These are phyloP conservation scores for Cheilosia impressa DNA, from an alignment of 2,888 invertebrate species.

Conservation along the genomic window DNA sequence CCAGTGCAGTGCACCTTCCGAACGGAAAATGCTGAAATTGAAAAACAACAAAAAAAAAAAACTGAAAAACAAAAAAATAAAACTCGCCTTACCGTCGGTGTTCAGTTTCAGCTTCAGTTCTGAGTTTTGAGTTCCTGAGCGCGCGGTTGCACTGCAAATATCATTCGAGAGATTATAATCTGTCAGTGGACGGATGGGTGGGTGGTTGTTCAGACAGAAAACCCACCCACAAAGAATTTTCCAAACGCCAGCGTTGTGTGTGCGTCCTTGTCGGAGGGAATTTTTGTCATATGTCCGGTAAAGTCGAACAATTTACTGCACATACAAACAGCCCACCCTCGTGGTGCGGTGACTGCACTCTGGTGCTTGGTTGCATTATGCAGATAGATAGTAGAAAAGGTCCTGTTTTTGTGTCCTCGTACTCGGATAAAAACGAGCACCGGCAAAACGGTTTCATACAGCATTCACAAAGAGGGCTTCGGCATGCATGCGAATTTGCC, in stretches of 20 bases:
- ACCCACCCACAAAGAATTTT: constrained; percentile 28
- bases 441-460: constrained; percentile 47
- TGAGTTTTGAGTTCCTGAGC: constrained; percentile 29
- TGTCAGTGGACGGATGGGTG: constrained; percentile 35
- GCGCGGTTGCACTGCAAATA: constrained; percentile 63
- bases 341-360: constrained; percentile 5
- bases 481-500: constrained; percentile 54
- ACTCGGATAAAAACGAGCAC: constrained; percentile 66
- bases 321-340: constrained; percentile 16
- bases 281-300: constrained; percentile 70
- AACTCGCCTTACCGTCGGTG: background rate
- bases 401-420: constrained; percentile 67
- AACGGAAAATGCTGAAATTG: constrained; percentile 25
- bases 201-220: constrained; percentile 24
- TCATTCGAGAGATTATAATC: constrained; percentile 73
- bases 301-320: constrained; percentile 73
- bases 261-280: constrained; percentile 15
- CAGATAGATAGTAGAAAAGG: constrained; percentile 60
- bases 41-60: constrained; percentile 22
- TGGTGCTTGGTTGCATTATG: constrained; percentile 58
- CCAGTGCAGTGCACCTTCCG: constrained; percentile 20
- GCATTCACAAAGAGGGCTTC: constrained; percentile 31
- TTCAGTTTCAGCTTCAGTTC: background rate
- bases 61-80: background rate
- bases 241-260: background rate